phyloP scores from a whole-genome alignment of 2,888 invertebrate species.

The Ectropis crepuscularia region DNA sequence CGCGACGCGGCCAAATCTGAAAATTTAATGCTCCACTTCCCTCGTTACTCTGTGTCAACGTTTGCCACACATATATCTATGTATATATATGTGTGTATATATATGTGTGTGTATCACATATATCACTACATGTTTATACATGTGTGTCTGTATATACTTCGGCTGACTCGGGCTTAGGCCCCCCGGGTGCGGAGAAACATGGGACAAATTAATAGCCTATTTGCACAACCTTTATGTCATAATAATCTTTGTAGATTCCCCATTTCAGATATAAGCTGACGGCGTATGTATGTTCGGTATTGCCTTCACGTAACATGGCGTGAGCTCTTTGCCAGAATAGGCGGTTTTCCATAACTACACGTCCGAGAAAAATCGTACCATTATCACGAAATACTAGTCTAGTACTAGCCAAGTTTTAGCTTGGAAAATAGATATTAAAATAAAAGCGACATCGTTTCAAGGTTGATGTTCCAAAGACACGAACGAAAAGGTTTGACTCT shows the following conservation, averaged over 20 bases:
- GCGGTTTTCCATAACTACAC: too few species aligned
- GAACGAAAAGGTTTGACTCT: too few species aligned
- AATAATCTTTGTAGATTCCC: conserved; percentile 35
- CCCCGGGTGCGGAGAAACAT: conserved; percentile 29
- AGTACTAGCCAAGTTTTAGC: too few species aligned
- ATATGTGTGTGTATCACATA: too few species aligned
- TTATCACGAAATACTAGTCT: too few species aligned
- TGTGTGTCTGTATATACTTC: conserved; percentile 17
- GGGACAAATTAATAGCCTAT: conserved; percentile 37
- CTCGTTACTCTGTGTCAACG: conserved; percentile 54
- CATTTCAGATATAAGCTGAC: conserved; percentile 33
- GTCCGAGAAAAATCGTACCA: too few species aligned
- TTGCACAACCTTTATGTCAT: conserved; percentile 37
- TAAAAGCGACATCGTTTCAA: too few species aligned
- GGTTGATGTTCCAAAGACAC: too few species aligned
- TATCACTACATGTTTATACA: conserved; percentile 2
- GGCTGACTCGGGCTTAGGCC: conserved; percentile 26
- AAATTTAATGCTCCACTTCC: conserved; percentile 62
- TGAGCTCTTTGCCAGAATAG: conserved; percentile 26
- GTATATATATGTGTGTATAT: conserved; percentile 11
- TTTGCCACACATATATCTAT: conserved; percentile 21
- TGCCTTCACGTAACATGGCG: conserved; percentile 31
- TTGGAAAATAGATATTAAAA: too few species aligned
- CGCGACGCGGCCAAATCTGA: conserved; percentile 55
- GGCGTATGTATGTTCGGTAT: conserved; percentile 30